Conservation (phyloP, 2,113 vertebrate species). For the Galemys pyrenaicus region DNA sequence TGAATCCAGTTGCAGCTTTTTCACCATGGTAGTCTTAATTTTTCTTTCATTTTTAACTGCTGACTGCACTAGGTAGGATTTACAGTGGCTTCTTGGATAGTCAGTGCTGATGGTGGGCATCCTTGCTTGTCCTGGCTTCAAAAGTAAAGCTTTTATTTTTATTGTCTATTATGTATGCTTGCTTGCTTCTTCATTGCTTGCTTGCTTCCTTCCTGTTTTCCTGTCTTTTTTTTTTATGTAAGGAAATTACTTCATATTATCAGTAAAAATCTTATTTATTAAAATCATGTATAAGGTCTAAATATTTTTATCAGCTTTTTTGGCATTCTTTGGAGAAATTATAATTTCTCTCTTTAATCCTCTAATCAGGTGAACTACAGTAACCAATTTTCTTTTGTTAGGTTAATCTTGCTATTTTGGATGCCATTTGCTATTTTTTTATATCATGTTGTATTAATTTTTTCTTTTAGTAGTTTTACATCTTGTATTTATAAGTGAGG, state of each 20-base stretch:
- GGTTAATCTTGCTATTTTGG: not conserved
- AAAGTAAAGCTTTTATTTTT: not conserved
- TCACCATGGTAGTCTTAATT: not conserved
- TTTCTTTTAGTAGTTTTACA: not conserved
- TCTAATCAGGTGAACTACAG: not conserved
- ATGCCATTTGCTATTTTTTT: not conserved
- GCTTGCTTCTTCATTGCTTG: no score
- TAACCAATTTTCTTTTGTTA: not conserved
- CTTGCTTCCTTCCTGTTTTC: no score
- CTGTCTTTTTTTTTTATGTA: not conserved
- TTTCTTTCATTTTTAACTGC: not conserved
- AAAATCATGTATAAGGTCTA: not conserved
- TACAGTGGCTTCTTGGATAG: not conserved
- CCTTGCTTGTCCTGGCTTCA: not conserved
- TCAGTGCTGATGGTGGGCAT: not conserved
- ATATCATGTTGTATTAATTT: not conserved
- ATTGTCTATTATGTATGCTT: not conserved
- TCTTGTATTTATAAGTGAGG: not conserved
- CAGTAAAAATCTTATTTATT: not conserved
- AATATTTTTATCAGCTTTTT: not conserved
- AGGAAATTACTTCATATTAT: not conserved
- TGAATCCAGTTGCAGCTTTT: not conserved
- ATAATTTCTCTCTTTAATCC: not conserved
- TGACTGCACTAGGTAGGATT: not conserved
- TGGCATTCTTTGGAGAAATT: not conserved